Percentiles rank a stretch among this genome's conserved stretches.
These are phyloP conservation scores for Vulpes lagopus DNA, from an alignment of 2,113 vertebrate genomes.

Conservation along the genomic window DNA sequence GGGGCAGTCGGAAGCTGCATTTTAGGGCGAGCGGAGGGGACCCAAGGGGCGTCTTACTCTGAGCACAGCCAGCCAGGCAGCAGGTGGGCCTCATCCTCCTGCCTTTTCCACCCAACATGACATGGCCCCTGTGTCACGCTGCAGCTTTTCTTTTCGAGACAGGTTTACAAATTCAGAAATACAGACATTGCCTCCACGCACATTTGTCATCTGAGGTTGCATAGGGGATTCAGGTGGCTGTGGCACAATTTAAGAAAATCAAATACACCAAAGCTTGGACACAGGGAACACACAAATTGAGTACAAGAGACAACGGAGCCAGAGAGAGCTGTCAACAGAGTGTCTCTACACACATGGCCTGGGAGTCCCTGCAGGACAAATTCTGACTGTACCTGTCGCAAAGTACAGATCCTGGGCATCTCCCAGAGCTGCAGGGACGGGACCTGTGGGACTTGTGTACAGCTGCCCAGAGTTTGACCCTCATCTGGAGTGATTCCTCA, in stretches of 20 bases:
- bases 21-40: not conserved
- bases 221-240: not conserved
- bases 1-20: not conserved
- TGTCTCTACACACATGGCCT: not conserved
- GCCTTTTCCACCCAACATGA: too few species aligned
- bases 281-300: not conserved
- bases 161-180: not conserved
- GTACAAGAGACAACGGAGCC: not conserved
- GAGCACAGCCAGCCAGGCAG: not conserved
- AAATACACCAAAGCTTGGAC: not conserved
- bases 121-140: fast-evolving
- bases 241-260: not conserved
- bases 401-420: not conserved
- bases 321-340: not conserved
- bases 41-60: fast-evolving
- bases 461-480: not conserved
- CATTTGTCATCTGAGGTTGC: not conserved
- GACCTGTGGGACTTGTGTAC: fast-evolving
- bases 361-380: not conserved
- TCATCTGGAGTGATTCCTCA: not conserved
- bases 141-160: not conserved
- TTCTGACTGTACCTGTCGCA: not conserved
- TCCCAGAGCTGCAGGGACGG: not conserved
- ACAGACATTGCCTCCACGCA: not conserved
- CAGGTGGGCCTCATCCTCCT: fast-evolving